These are phyloP conservation scores for Leptogaster cylindrica DNA, from an alignment of 2,888 invertebrate species.

Conservation along the genomic window DNA sequence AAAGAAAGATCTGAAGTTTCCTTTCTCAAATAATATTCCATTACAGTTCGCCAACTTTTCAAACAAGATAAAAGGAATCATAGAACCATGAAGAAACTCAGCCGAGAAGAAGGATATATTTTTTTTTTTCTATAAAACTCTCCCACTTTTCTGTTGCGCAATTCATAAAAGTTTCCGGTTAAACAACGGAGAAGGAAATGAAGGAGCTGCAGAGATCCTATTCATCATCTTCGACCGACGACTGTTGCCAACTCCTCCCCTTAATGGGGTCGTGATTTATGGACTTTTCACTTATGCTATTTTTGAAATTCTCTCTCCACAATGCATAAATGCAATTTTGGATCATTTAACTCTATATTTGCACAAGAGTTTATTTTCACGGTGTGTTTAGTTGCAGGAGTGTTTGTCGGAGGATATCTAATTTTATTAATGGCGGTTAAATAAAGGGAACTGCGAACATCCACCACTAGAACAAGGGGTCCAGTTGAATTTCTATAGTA, in stretches of 20 bases:
- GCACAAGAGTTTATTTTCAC: neutral
- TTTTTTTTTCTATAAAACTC: too few species aligned
- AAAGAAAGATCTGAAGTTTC: neutral
- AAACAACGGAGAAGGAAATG: neutral
- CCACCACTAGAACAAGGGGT: too few species aligned
- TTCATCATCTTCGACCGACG: slow-evolving; percentile 35
- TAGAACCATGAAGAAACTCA: slow-evolving; percentile 7
- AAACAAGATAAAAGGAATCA: slow-evolving; percentile 12
- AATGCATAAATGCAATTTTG: neutral
- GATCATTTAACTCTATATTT: slow-evolving; percentile 27
- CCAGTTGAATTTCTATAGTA: too few species aligned
- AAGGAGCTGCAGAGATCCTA: slow-evolving; percentile 11
- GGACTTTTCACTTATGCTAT: slow-evolving; percentile 24
- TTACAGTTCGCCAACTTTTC: neutral
- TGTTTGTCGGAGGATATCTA: too few species aligned
- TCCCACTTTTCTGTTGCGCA: too few species aligned
- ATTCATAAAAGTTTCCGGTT: neutral
- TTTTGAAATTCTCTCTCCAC: slow-evolving; percentile 14
- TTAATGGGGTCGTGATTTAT: slow-evolving; percentile 33
- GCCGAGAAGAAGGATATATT: neutral
- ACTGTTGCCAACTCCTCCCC: slow-evolving; percentile 33
- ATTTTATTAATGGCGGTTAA: too few species aligned
- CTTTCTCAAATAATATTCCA: neutral
- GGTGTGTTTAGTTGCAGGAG: too few species aligned
- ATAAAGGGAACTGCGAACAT: too few species aligned